These are phyloP conservation scores for Edolisoma coerulescens DNA, from an alignment of 2,113 vertebrate genomes.

Conservation along the genomic window DNA sequence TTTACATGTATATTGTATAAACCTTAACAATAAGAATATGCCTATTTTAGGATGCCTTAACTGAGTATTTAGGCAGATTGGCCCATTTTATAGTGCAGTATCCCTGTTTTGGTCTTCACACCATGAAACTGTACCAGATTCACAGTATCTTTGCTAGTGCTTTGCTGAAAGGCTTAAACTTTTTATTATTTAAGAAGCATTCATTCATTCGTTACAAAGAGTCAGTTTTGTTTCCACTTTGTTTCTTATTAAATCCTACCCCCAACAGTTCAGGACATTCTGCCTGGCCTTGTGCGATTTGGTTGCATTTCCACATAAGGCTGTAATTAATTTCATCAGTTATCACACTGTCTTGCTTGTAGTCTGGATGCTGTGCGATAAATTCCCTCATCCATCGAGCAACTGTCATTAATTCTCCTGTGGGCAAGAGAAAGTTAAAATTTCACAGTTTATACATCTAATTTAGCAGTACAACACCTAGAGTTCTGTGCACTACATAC, in stretches of 20 bases:
- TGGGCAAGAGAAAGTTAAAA: background rate
- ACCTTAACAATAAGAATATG: slow-evolving; percentile 71
- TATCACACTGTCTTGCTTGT: slow-evolving; percentile 93
- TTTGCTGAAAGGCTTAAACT: background rate
- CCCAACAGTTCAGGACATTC: slow-evolving; percentile 91
- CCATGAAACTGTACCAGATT: slow-evolving; percentile 48
- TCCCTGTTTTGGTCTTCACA: slow-evolving; percentile 75
- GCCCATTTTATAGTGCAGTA: slow-evolving; percentile 58
- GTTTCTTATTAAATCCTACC: slow-evolving; percentile 83
- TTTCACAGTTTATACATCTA: background rate
- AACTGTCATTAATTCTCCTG: slow-evolving; percentile 96
- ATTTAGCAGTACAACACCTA: background rate
- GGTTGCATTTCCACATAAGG: slow-evolving; percentile 86
- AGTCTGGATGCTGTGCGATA: slow-evolving; percentile 85
- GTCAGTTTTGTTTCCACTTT: slow-evolving; percentile 52
- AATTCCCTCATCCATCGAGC: slow-evolving; percentile 98
- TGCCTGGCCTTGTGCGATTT: slow-evolving; percentile 84
- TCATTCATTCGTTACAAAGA: slow-evolving; percentile 33
- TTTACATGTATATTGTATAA: slow-evolving; percentile 85
- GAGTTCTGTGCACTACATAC: background rate
- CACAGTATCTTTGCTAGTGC: slow-evolving; percentile 12
- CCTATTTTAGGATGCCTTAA: slow-evolving; percentile 64
- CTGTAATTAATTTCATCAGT: slow-evolving; percentile 95
- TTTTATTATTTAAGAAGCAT: background rate
- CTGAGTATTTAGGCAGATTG: slow-evolving; percentile 48